These are phyloP conservation scores for Corythornis madagascariensis DNA, from an alignment of 2,113 vertebrate species.

Conservation along the genomic window DNA sequence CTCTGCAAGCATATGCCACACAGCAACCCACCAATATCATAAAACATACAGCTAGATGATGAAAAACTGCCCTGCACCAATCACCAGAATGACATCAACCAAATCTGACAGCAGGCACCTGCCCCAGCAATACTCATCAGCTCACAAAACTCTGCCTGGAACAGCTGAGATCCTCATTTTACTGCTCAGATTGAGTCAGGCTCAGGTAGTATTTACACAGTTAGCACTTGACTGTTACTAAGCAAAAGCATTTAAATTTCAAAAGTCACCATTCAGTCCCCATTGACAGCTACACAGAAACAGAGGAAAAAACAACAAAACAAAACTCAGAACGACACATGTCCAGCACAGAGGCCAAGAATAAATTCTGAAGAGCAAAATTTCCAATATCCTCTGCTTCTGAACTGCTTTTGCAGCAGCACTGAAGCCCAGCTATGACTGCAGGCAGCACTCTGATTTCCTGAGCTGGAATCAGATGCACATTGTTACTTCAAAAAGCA, in stretches of 20 bases:
- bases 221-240: not conserved
- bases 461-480: not conserved
- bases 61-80: not conserved
- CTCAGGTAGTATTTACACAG: not conserved
- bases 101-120: not conserved
- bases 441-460: not conserved
- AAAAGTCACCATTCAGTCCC: not conserved
- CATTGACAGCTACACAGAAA: not conserved
- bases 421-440: not conserved
- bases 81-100: rapidly evolving
- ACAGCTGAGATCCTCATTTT: not conserved
- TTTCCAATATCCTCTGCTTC: not conserved
- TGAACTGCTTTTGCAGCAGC: not conserved
- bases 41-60: not conserved
- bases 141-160: not conserved
- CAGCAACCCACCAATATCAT: not conserved
- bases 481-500: not conserved
- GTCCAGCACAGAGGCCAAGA: not conserved
- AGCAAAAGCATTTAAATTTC: not conserved
- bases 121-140: not conserved
- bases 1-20: not conserved
- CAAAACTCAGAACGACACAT: no score
- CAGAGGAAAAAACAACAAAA: not conserved
- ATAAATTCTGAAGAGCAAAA: not conserved
- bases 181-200: rapidly evolving